phyloP scores from a whole-genome alignment of 2,888 invertebrate species.

The Scaptomyza reducta region DNA sequence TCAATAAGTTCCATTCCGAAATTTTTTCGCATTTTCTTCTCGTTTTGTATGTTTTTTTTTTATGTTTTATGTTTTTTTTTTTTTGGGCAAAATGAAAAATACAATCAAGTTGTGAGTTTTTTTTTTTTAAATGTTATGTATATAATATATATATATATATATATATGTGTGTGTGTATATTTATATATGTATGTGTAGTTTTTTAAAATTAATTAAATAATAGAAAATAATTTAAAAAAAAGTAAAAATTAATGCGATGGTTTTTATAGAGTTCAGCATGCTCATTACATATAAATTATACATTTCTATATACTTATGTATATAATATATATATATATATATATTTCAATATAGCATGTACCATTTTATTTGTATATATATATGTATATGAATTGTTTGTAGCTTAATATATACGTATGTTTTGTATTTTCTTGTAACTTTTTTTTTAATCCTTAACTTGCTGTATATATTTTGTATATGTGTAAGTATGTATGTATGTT shows the following conservation, averaged over 20 bases:
- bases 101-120: conserved; percentile 35
- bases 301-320: background rate
- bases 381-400: conserved; percentile 18
- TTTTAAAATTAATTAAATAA: conserved; percentile 61
- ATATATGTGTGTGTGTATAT: conserved; percentile 43
- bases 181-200: conserved; percentile 21
- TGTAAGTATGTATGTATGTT: conserved; percentile 35
- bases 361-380: conserved; percentile 28
- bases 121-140: conserved; percentile 18
- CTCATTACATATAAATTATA: conserved; percentile 27
- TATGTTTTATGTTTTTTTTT: conserved; percentile 2
- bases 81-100: conserved; percentile 37
- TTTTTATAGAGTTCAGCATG: conserved; percentile 76
- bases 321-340: conserved; percentile 16
- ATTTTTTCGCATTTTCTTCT: conserved; percentile 15
- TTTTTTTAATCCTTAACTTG: conserved; percentile 32
- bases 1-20: conserved; percentile 60
- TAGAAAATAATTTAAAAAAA: conserved; percentile 77
- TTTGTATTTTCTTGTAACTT: conserved; percentile 19
- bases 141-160: conserved; percentile 29
- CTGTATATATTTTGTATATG: conserved; percentile 30
- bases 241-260: conserved; percentile 77
- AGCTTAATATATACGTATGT: conserved; percentile 29
- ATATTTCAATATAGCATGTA: conserved; percentile 36
- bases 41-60: background rate